Percentiles rank a stretch among this genome's conserved stretches.
phyloP scores from a whole-genome alignment of 1,140 invertebrate species.

The Ceratina calcarata region DNA sequence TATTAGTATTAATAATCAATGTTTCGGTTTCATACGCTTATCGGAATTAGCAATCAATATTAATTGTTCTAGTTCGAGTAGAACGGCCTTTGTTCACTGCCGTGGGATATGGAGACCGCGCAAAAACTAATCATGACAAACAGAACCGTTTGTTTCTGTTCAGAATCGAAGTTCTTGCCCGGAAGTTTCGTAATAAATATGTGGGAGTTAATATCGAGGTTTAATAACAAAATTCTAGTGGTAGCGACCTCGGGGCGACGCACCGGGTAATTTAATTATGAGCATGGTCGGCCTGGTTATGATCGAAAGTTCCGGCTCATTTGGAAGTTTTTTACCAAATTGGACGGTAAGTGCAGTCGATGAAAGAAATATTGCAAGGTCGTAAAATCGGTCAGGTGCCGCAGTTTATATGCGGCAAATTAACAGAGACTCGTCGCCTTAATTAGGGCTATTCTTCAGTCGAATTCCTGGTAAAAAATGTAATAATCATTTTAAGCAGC shows the following conservation, averaged over 20 bases:
- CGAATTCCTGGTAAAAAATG: not conserved
- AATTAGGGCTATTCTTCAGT: not conserved
- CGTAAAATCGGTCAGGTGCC: too few species aligned
- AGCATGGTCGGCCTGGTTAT: conserved; percentile 4
- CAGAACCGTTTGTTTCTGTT: conserved; percentile 9
- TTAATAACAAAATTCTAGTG: conserved; percentile 26
- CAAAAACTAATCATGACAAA: conserved; percentile 1
- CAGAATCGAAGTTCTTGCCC: not conserved
- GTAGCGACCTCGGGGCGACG: not conserved
- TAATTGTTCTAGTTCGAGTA: not conserved
- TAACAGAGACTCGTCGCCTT: not conserved
- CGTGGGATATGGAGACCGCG: not conserved
- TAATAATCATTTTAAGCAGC: not conserved
- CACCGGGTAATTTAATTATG: conserved; percentile 26
- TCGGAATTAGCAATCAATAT: not conserved
- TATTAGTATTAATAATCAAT: too few species aligned
- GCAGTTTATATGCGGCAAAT: not conserved
- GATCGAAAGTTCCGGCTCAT: conserved; percentile 25
- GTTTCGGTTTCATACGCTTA: not conserved
- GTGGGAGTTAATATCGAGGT: conserved; percentile 20
- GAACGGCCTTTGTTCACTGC: too few species aligned
- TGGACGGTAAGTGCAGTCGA: too few species aligned
- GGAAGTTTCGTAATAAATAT: conserved; percentile 25
- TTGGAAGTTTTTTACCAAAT: conserved; percentile 4
- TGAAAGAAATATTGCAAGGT: too few species aligned